Evolutionary conservation across 1,140 invertebrate genomes (phyloP).

Genomic region (Linepithema humile): DNA sequence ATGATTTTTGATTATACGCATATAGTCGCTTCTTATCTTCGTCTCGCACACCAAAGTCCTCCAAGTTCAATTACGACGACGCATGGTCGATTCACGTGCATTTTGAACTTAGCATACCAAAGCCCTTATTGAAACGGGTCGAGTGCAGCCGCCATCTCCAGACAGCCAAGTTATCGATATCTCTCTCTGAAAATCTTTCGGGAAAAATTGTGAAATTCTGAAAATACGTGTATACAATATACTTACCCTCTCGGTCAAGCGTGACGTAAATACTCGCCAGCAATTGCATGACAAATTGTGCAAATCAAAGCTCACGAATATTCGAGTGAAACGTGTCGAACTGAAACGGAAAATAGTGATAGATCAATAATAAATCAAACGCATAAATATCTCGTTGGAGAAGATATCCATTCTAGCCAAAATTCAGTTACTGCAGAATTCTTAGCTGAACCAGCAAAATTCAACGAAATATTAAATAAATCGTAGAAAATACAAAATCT

Average conservation of each 20-base stretch:
- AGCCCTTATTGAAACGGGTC: slow-evolving; percentile 75
- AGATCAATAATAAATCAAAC: neutral
- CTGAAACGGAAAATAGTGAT: neutral
- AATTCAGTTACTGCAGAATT: neutral
- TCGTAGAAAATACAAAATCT: neutral
- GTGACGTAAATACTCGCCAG: slow-evolving; percentile 59
- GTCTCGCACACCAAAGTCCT: slow-evolving; percentile 47
- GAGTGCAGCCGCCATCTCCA: slow-evolving; percentile 56
- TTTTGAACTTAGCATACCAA: slow-evolving; percentile 81
- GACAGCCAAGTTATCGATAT: slow-evolving; percentile 74
- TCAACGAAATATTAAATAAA: neutral
- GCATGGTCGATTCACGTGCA: slow-evolving; percentile 74
- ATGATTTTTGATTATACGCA: slow-evolving; percentile 64
- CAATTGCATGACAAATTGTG: slow-evolving; percentile 58
- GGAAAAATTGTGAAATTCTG: slow-evolving; percentile 75
- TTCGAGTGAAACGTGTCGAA: neutral
- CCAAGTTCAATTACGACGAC: slow-evolving; percentile 72
- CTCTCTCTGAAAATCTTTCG: slow-evolving; percentile 75
- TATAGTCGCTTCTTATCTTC: slow-evolving; percentile 54
- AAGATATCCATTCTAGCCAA: neutral
- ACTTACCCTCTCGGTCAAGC: slow-evolving; percentile 43
- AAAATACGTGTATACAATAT: slow-evolving; percentile 54
- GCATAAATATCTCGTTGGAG: neutral
- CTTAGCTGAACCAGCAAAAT: too few species aligned
- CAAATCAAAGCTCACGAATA: neutral